Evolutionary conservation across 2,113 vertebrate genomes (phyloP).

Genomic region (Paedocypris sp.): DNA sequence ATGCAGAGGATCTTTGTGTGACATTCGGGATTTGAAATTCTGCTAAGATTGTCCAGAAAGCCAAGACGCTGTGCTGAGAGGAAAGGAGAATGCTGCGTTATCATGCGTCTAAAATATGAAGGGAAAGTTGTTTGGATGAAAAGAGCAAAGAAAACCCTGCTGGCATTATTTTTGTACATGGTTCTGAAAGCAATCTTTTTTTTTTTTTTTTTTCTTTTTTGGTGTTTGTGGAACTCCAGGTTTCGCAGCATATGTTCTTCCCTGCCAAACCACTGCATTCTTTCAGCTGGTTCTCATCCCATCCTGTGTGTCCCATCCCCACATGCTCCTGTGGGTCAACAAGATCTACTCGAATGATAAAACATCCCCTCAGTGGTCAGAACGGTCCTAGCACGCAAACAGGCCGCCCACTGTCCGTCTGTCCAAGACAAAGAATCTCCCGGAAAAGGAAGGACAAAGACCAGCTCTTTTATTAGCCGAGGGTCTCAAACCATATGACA

Average conservation of each 20-base stretch:
- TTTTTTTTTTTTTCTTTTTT: too few species aligned
- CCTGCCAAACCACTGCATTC: conserved; percentile 33
- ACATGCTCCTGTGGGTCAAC: conserved; percentile 34
- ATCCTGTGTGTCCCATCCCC: conserved; percentile 25
- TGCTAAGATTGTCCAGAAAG: background rate
- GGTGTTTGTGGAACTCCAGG: too few species aligned
- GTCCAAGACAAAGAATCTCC: conserved; percentile 10
- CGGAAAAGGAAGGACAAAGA: conserved; percentile 52
- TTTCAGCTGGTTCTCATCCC: conserved; percentile 23
- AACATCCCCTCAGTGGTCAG: conserved; percentile 29
- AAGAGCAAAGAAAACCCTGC: background rate
- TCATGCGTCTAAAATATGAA: background rate
- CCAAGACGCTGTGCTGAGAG: background rate
- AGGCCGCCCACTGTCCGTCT: background rate
- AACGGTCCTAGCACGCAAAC: conserved; percentile 35
- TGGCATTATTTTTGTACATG: background rate
- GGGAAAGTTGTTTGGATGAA: background rate
- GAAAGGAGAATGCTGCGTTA: background rate
- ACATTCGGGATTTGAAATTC: background rate
- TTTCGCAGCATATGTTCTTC: conserved; percentile 32
- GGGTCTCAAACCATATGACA: conserved; percentile 30
- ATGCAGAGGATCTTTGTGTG: conserved; percentile 9
- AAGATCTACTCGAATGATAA: conserved; percentile 33
- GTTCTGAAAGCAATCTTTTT: too few species aligned
- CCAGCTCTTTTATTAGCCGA: conserved; percentile 53